These are phyloP conservation scores for Nasua narica DNA, from an alignment of 2,797 vertebrate species.

Conservation along the genomic window DNA sequence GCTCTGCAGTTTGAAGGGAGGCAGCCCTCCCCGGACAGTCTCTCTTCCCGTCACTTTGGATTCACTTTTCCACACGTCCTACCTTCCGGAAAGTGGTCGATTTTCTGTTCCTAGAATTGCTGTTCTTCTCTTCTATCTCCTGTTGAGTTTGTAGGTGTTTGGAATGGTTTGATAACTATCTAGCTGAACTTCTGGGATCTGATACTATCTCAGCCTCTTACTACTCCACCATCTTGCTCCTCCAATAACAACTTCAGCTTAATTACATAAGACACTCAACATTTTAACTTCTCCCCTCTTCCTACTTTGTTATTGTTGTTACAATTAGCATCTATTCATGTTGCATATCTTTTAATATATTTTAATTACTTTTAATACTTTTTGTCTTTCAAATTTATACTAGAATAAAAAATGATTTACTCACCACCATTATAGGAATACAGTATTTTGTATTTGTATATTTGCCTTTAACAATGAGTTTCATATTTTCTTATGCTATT, in stretches of 20 bases:
- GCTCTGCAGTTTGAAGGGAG: no score
- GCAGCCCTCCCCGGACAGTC: no score
- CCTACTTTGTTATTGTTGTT: not conserved
- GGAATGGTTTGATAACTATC: no score
- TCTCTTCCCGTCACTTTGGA: no score
- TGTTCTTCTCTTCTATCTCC: no score
- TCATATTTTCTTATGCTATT: not conserved
- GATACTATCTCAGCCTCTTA: no score
- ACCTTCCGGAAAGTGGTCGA: no score
- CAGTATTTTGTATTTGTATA: not conserved
- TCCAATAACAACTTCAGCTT: not conserved
- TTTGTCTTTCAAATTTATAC: not conserved
- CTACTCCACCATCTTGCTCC: no score
- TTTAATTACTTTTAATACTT: not conserved
- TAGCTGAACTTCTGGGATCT: no score
- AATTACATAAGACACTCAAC: not conserved
- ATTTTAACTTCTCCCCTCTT: not conserved
- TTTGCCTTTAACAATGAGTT: not conserved
- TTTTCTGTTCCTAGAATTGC: no score
- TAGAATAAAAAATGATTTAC: not conserved
- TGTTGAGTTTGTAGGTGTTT: no score
- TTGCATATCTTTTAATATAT: not conserved
- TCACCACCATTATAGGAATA: not conserved
- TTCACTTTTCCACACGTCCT: no score
- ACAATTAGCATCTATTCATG: not conserved